These are phyloP conservation scores for Athene cunicularia DNA, from an alignment of 2,113 vertebrate species.

Conservation along the genomic window DNA sequence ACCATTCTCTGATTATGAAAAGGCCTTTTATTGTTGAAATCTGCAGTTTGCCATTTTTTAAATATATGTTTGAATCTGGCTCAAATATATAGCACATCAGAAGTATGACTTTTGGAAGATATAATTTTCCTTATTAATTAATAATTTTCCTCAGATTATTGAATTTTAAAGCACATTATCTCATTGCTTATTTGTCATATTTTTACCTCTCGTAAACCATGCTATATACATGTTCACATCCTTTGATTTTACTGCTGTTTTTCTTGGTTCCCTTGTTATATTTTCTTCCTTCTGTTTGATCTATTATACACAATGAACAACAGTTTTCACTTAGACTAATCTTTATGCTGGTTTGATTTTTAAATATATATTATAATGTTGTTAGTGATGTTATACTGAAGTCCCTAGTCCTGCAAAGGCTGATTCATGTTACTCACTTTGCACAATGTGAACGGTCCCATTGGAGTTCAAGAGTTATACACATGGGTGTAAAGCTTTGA, in stretches of 20 bases:
- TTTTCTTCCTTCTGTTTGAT: neutral
- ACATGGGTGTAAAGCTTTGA: neutral
- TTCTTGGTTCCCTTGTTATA: neutral
- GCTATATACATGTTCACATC: neutral
- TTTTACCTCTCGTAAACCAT: neutral
- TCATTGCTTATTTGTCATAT: neutral
- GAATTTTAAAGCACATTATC: neutral
- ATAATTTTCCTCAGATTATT: neutral
- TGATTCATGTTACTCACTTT: neutral
- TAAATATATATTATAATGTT: neutral
- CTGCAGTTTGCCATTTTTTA: neutral
- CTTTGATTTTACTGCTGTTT: neutral
- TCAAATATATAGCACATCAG: neutral
- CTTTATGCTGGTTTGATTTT: neutral
- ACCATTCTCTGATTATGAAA: constrained; percentile 1
- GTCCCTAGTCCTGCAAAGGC: neutral
- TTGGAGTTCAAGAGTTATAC: neutral
- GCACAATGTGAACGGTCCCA: neutral
- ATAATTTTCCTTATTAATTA: neutral
- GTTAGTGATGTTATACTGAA: neutral
- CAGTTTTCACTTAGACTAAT: neutral
- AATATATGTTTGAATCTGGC: neutral
- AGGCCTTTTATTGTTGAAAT: neutral
- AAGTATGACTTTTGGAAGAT: neutral
- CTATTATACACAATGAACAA: neutral